phyloP scores from a whole-genome alignment of 2,113 vertebrate species.

The Crotalus horridus region DNA sequence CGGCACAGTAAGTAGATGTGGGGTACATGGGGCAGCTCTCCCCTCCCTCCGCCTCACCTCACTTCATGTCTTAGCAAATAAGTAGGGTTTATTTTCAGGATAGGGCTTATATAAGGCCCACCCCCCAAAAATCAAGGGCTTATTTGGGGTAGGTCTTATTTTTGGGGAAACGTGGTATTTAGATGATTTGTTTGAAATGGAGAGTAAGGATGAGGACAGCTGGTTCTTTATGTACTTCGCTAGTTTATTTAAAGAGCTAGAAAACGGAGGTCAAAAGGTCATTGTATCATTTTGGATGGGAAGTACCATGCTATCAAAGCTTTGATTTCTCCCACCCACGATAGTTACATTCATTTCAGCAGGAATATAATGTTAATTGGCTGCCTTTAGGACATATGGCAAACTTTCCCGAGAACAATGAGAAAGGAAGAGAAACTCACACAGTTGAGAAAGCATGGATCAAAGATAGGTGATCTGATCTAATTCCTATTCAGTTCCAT shows the following conservation, averaged over 20 bases:
- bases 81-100: no score
- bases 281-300: neutral
- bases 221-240: neutral
- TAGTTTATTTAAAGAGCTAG: constrained; percentile 14
- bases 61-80: no score
- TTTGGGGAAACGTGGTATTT: neutral
- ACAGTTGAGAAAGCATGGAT: neutral
- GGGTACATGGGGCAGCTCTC: no score
- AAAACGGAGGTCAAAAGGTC: constrained; percentile 2
- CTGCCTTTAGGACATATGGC: neutral
- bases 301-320: neutral
- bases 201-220: constrained; percentile 5
- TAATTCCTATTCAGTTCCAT: neutral
- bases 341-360: neutral
- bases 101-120: no score
- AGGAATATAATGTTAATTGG: constrained; percentile 7
- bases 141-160: no score
- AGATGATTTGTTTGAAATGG: neutral
- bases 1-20: no score
- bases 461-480: neutral
- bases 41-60: no score
- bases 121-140: no score
- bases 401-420: neutral
- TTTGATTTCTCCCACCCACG: constrained; percentile 11
- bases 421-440: neutral